Conservation (phyloP, 1,140 invertebrate genomes). For the Anagrus nilaparvatae region DNA sequence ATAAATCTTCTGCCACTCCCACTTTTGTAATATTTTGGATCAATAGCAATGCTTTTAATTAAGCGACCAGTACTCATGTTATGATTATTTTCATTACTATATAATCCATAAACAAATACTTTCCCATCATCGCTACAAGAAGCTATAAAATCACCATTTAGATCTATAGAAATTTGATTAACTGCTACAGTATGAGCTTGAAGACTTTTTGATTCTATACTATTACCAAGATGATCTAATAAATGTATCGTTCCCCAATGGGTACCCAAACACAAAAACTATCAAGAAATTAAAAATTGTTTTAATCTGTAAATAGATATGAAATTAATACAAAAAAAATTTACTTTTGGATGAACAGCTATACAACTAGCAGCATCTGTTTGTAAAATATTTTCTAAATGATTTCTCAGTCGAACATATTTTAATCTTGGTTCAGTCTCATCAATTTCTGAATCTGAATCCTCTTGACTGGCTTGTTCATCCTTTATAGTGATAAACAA, state of each 20-base stretch:
- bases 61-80: conserved; percentile 67
- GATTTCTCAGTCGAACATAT: conserved; percentile 80
- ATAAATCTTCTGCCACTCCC: conserved; percentile 71
- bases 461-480: conserved; percentile 27
- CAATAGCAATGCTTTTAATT: conserved; percentile 81
- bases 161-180: conserved; percentile 89
- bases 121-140: conserved; percentile 93
- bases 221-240: conserved; percentile 86
- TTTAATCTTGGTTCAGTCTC: conserved; percentile 89
- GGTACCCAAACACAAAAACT: conserved; percentile 88
- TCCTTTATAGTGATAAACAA: conserved; percentile 18
- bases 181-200: conserved; percentile 77
- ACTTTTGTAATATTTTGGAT: conserved; percentile 74
- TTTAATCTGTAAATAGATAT: neutral
- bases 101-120: conserved; percentile 72
- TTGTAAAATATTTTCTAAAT: conserved; percentile 73
- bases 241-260: conserved; percentile 83
- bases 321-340: neutral
- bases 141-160: conserved; percentile 82
- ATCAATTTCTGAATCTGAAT: conserved; percentile 41
- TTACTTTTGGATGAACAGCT: conserved; percentile 82
- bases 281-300: conserved; percentile 7
- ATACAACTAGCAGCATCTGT: conserved; percentile 86
- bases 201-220: conserved; percentile 55
- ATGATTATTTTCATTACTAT: conserved; percentile 72